Base-by-base conservation (phyloP, 2,888 invertebrate species). In the Drosophila acutilabella region DNA sequence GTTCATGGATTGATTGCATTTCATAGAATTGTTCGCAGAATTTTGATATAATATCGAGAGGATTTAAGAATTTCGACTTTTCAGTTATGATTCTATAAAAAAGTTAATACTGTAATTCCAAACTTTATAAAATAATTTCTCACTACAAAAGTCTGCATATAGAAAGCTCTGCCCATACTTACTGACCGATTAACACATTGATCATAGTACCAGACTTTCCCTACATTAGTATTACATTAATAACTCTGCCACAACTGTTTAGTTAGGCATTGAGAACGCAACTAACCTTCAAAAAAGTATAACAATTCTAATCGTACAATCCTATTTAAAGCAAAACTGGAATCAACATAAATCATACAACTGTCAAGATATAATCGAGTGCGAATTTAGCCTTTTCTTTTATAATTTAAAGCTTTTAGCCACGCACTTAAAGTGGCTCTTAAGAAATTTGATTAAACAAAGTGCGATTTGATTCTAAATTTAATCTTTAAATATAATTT, bases 1-100 rank as follows among this genome's bases (percentile, higher is more conserved):
- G n/a, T 47, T 42, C 23, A 33, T 57, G 18, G 13, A 26, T 71
- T 18, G 8, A 14, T 44, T 41, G 4, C 23, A 41, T 41, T 30
- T 30, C 13, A 8, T 7, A 0, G 8, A 40, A 20, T 36, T 5
- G 13, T 48, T 57, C 47, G 11, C 4, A 40, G 57, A 48, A 58
- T n/a, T 26, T 4, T 30, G 26, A 38, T 16, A 30, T 42, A 36
- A 44, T 30, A 1, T 53, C 23, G 4, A 16, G 41, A 16, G 13
- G 11, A 6, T 14, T 14, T 13, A 11, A 26, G 7, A 8, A 4
- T 23, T 26, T 1, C 13, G 4, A 18, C 13, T 13, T 20, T 20
- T 7, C 30, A 30, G 8, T 30, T 30, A 8, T 30, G 8, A 8
- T 8, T 30, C 30, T 8, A 30, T 6, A 2, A 8, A 26, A 23